Evolutionary conservation across 2,797 vertebrate genomes (phyloP), one percentile per base, ranked within the genome.

Genomic region (Malacoraja senta): DNA sequence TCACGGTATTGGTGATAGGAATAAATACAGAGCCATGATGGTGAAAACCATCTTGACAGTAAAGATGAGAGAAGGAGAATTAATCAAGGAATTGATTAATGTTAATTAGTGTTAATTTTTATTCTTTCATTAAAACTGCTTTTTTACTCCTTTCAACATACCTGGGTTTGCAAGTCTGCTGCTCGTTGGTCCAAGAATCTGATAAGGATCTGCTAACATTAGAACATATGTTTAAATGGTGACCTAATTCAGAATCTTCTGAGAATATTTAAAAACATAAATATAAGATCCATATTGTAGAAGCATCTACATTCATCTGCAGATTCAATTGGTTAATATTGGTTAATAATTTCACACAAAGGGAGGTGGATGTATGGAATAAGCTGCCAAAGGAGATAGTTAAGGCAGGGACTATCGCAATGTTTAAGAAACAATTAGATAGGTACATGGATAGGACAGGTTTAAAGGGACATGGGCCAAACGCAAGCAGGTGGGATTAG

Each of bases 121-220:
- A 88, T 1, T 10, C 63, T 35, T 61, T 10, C 24, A 13, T 61
- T 83, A 58, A 83, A 83, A n/a, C 26, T 86, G 29, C 4, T 32
- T 65, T 84, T 84, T 65, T 88, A 44, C n/a, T 88, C 65, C 32
- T 68, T 68, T 68, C 8, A 88, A 93, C 95, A 96, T 95, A 98
- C 98, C 98, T 97, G 98, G 98, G 94, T 98, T 98, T 94, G 98
- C 97, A 93, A 98, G 97, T 93, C 98, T 96, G 95, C 97, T 98
- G 95, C 98, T 98, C 35, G 97, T 98, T 0, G 98, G 98, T 79
- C 98, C 98, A 79, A 98, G 96, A 94, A 98, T 97, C 95, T 98
- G 98, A 94, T 98, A 98, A 0, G 97, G 98, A 96, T 98, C 98
- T 98, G 94, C 0, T 84, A 93, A 93, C 94, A 93, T 63, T 93